A percentile compares a stretch with the other conserved stretches of the same genome.
These are phyloP conservation scores for Latrodectus hesperus DNA, from an alignment of 2,888 invertebrate species.

Conservation along the genomic window DNA sequence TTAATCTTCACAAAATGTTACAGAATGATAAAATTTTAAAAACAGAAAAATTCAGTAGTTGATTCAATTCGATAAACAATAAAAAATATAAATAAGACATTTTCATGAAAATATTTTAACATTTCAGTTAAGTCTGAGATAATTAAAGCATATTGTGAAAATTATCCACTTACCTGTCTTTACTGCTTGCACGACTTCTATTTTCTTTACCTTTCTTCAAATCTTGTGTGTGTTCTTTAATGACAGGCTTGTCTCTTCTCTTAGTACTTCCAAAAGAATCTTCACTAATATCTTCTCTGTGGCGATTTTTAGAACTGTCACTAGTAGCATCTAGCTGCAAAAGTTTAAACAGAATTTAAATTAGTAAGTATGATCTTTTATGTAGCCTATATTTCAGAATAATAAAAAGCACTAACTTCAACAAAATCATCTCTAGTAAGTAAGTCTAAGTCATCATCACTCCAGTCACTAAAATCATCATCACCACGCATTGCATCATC, in stretches of 20 bases:
- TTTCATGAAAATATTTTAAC: background rate
- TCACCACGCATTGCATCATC: slow-evolving; percentile 67
- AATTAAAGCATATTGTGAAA: background rate
- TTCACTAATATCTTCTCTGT: slow-evolving; percentile 24
- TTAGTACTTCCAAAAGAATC: slow-evolving; percentile 2
- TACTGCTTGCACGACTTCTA: slow-evolving; percentile 24
- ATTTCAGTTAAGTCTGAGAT: background rate
- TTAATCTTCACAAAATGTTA: too few relatives aligned
- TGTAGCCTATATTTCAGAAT: too few relatives aligned
- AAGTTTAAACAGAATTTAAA: background rate
- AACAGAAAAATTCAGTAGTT: too few relatives aligned
- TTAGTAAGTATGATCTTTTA: background rate
- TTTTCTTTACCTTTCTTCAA: slow-evolving; percentile 34
- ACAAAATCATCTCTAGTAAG: slow-evolving; percentile 61
- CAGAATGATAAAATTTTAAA: too few relatives aligned
- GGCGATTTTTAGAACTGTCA: slow-evolving; percentile 22
- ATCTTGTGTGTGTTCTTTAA: slow-evolving; percentile 10
- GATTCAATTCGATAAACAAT: too few relatives aligned
- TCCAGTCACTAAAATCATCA: slow-evolving; percentile 87
- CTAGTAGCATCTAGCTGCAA: slow-evolving; percentile 42
- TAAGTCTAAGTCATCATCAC: slow-evolving; percentile 88
- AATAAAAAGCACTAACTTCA: slow-evolving; percentile 27
- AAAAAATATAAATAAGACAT: background rate
- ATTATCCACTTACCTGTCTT: slow-evolving; percentile 26
- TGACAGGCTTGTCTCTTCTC: slow-evolving; percentile 21